Evolutionary conservation across 2,888 invertebrate genomes (phyloP).

Genomic region (Synergus umbraculus): DNA sequence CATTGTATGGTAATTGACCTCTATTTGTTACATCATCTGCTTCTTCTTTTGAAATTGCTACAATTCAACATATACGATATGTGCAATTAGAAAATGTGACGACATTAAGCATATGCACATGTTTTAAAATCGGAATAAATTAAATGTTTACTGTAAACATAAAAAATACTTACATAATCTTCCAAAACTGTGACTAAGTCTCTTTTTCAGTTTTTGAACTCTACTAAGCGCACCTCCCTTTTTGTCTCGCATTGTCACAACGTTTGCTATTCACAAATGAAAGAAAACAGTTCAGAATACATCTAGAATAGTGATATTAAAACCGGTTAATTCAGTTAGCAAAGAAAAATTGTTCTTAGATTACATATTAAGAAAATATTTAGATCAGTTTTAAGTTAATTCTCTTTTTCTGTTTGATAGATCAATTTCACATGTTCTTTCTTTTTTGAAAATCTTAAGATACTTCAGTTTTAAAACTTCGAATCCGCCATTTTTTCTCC

Average conservation of each 20-base stretch:
- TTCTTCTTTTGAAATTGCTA: conserved; percentile 96
- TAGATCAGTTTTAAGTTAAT: too few relatives aligned
- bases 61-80: conserved; percentile 77
- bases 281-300: background rate
- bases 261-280: conserved; percentile 77
- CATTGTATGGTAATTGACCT: conserved; percentile 93
- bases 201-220: conserved; percentile 96
- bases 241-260: conserved; percentile 95
- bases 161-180: conserved; percentile 90
- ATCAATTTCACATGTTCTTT: too few relatives aligned
- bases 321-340: background rate
- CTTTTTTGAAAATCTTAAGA: too few relatives aligned
- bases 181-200: conserved; percentile 97
- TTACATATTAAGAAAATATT: background rate
- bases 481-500: background rate
- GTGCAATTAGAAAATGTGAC: conserved; percentile 37
- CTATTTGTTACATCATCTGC: conserved; percentile 84
- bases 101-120: background rate
- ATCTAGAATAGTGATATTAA: background rate
- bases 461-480: background rate
- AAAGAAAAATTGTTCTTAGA: background rate
- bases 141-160: conserved; percentile 1
- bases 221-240: conserved; percentile 93
- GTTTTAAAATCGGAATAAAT: conserved; percentile 29
- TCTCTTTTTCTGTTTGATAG: too few relatives aligned